phyloP scores from a whole-genome alignment of 2,888 invertebrate species.

The Sussaba pulchella region DNA sequence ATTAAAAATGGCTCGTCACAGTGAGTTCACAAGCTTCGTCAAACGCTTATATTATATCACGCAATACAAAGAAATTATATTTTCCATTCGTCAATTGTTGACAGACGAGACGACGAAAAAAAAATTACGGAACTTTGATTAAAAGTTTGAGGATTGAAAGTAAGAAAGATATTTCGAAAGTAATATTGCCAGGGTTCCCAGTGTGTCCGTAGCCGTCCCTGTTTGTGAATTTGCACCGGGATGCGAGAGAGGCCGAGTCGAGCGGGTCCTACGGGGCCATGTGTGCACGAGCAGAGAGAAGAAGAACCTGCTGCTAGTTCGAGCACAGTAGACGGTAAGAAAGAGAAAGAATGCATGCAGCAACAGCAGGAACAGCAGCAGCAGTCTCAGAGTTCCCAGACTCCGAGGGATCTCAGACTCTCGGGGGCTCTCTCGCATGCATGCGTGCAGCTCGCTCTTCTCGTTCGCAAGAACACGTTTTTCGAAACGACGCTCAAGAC shows the following conservation, averaged over 20 bases:
- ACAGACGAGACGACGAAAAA: not conserved
- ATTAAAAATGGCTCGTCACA: no score
- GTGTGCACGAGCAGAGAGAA: conserved; percentile 52
- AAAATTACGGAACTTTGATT: no score
- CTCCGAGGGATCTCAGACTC: conserved; percentile 55
- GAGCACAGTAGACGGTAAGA: conserved; percentile 44
- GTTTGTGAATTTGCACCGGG: conserved; percentile 63
- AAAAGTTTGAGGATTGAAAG: not conserved
- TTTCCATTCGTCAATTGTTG: no score
- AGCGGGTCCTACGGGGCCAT: conserved; percentile 53
- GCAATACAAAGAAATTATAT: no score
- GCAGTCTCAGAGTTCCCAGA: conserved; percentile 63
- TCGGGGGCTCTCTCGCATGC: conserved; percentile 40
- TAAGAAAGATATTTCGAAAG: not conserved
- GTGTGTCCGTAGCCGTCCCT: conserved; percentile 51
- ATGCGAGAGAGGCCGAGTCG: conserved; percentile 59
- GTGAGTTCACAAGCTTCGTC: no score
- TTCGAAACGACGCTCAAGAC: conserved; percentile 60
- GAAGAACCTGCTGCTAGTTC: conserved; percentile 61
- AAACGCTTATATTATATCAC: no score
- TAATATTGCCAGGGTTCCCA: conserved; percentile 46
- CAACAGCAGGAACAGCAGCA: conserved; percentile 69
- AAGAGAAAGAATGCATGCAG: conserved; percentile 64
- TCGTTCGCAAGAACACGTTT: conserved; percentile 64
- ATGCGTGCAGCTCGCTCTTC: conserved; percentile 57